Evolutionary conservation across 2,113 vertebrate genomes (phyloP).

Genomic region (Clarias magur): DNA sequence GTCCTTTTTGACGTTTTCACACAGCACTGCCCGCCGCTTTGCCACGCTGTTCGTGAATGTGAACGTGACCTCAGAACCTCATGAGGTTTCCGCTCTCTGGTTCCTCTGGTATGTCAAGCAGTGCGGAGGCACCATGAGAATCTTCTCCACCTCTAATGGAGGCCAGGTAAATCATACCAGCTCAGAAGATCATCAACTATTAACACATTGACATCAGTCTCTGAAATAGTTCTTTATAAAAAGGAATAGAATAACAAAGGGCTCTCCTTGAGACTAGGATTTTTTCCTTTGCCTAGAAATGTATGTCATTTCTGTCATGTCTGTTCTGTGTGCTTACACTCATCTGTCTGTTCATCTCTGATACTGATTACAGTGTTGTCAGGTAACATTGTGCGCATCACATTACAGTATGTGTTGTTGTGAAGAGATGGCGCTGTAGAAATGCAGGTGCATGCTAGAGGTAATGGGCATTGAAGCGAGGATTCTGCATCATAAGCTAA

Average conservation of each 20-base stretch:
- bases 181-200: background rate
- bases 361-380: background rate
- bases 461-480: background rate
- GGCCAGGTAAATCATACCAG: slow-evolving; percentile 83
- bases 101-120: slow-evolving; percentile 98
- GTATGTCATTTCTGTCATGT: slow-evolving; percentile 9
- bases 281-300: background rate
- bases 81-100: slow-evolving; percentile 96
- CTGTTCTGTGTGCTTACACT: slow-evolving; percentile 17
- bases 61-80: slow-evolving; percentile 90
- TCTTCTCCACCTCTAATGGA: slow-evolving; percentile 89
- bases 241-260: background rate
- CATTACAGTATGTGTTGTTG: background rate
- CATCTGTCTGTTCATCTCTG: background rate
- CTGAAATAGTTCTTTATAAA: background rate
- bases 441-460: slow-evolving; percentile 27
- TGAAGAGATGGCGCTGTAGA: background rate
- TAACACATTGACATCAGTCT: background rate
- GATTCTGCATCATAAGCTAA: slow-evolving; percentile 19
- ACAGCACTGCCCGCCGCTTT: slow-evolving; percentile 79
- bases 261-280: background rate
- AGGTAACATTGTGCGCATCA: background rate
- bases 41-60: slow-evolving; percentile 91
- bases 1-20: background rate
- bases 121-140: slow-evolving; percentile 90